These are phyloP conservation scores for Solenopsis invicta DNA, from an alignment of 1,140 invertebrate genomes.

Conservation along the genomic window DNA sequence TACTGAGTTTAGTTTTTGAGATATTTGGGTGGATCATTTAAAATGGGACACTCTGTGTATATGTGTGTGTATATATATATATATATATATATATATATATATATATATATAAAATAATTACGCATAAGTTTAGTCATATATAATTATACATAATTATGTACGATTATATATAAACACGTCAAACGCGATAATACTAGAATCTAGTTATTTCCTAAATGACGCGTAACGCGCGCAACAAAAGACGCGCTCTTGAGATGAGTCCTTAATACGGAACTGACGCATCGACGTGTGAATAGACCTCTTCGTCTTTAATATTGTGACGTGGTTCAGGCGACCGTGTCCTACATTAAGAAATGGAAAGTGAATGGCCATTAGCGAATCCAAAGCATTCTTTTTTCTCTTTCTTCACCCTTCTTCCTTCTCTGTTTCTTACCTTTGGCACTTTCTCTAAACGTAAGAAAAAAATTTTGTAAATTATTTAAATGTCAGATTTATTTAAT, in stretches of 20 bases:
- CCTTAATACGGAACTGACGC: slow-evolving; percentile 7
- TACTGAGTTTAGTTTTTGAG: too few species aligned
- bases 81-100: too few species aligned
- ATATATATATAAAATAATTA: too few species aligned
- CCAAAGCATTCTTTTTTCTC: slow-evolving; percentile 34
- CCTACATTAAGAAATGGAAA: slow-evolving; percentile 80
- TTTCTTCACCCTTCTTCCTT: slow-evolving; percentile 5
- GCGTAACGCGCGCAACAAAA: not conserved
- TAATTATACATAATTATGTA: too few species aligned
- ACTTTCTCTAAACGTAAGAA: not conserved
- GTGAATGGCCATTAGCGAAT: slow-evolving; percentile 75
- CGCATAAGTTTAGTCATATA: too few species aligned
- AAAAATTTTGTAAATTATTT: not conserved
- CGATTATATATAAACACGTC: too few species aligned
- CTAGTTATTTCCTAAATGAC: too few species aligned
- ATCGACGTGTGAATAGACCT: slow-evolving; percentile 19
- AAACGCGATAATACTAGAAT: too few species aligned
- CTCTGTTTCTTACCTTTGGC: slow-evolving; percentile 5
- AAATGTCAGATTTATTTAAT: not conserved
- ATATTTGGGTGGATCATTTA: too few species aligned
- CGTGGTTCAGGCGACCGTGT: slow-evolving; percentile 83
- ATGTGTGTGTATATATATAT: too few species aligned
- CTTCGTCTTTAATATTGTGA: slow-evolving; percentile 80
- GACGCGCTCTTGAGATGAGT: too few species aligned
- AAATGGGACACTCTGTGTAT: too few species aligned